A percentile compares a stretch with the other conserved stretches of the same genome.
Conservation (phyloP, 2,113 vertebrate species). For the Marcusenius ussheri region DNA sequence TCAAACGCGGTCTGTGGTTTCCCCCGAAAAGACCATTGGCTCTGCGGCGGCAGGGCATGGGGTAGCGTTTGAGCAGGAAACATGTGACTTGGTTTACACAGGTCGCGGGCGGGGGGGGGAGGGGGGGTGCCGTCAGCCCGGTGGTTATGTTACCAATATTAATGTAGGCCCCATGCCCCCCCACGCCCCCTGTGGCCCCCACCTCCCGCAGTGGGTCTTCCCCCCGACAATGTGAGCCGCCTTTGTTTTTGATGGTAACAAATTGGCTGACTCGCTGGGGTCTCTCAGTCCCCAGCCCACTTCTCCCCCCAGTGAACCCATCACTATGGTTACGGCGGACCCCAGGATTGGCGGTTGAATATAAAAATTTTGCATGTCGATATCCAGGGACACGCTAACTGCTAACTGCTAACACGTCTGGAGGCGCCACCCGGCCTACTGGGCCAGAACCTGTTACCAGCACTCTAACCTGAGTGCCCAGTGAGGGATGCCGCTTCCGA, state of each 20-base stretch:
- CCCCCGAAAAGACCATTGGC: background rate
- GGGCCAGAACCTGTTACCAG: background rate
- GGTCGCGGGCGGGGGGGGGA: background rate
- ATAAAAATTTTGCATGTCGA: background rate
- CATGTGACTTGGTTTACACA: background rate
- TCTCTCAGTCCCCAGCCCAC: background rate
- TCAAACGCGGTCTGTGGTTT: constrained; percentile 1
- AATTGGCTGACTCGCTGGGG: background rate
- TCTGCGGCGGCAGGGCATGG: background rate
- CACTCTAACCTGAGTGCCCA: background rate
- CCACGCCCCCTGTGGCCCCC: background rate
- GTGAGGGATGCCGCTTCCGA: background rate
- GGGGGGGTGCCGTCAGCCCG: background rate
- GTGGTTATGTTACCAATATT: background rate
- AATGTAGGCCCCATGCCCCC: background rate
- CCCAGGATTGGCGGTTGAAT: background rate
- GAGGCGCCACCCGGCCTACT: background rate
- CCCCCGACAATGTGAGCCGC: background rate
- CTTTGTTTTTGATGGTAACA: background rate
- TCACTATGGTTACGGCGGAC: background rate
- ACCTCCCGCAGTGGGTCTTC: background rate
- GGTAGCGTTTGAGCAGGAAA: background rate
- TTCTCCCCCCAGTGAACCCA: background rate
- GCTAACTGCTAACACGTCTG: background rate
- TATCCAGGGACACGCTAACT: background rate